phyloP scores from a whole-genome alignment of 2,113 vertebrate species.

The Hypocryptadius cinnamomeus region DNA sequence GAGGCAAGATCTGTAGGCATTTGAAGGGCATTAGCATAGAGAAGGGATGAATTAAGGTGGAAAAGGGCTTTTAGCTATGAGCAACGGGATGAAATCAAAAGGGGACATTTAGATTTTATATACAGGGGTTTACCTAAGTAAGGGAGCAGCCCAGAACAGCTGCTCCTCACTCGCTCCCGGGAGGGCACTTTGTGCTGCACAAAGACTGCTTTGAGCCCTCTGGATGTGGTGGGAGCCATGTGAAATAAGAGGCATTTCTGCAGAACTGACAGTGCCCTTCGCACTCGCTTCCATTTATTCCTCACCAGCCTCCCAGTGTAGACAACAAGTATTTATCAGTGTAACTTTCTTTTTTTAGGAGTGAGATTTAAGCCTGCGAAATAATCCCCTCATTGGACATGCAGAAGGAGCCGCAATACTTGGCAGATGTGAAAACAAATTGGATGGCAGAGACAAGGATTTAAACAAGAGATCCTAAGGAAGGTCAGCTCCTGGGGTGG shows the following conservation, averaged over 20 bases:
- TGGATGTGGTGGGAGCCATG: neutral
- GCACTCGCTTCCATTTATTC: conserved; percentile 4
- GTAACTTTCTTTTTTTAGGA: neutral
- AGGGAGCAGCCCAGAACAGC: neutral
- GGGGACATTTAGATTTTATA: neutral
- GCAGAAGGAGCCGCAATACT: neutral
- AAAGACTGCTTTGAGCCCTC: neutral
- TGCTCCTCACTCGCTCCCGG: neutral
- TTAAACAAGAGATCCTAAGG: neutral
- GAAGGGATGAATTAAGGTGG: neutral
- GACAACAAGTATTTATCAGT: conserved; percentile 7
- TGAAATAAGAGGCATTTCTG: conserved; percentile 16
- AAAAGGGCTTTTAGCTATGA: neutral
- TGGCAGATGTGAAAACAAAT: neutral
- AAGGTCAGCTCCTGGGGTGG: neutral
- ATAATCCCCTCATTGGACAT: conserved; percentile 15
- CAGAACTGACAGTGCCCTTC: conserved; percentile 11
- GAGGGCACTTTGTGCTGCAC: neutral
- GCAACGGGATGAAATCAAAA: neutral
- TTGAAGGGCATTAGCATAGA: neutral
- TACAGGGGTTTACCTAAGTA: neutral
- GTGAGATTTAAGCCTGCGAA: neutral
- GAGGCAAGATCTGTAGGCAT: neutral
- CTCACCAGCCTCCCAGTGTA: neutral
- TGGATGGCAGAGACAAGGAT: neutral